Conservation (phyloP, 2,797 vertebrate genomes). For the Etheostoma perlongum region DNA sequence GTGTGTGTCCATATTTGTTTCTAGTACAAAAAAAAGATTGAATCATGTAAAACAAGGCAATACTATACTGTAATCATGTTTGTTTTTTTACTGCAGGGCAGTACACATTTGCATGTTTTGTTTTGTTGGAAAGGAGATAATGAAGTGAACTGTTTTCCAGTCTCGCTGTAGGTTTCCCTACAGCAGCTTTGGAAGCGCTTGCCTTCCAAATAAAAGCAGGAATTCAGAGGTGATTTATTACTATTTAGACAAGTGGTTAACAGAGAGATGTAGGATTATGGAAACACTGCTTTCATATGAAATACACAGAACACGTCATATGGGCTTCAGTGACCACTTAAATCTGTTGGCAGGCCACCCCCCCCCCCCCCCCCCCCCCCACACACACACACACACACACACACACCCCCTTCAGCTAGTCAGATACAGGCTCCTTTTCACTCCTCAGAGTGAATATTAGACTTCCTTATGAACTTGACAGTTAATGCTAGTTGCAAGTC, state of each 20-base stretch:
- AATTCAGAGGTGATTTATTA: conserved; percentile 89
- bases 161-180: conserved; percentile 79
- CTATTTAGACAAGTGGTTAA: conserved; percentile 93
- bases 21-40: not conserved
- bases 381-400: no score
- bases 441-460: conserved; percentile 69
- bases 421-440: conserved; percentile 73
- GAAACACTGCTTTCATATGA: conserved; percentile 82
- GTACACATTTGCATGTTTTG: conserved; percentile 25
- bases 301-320: conserved; percentile 76
- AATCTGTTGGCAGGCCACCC: conserved; percentile 76
- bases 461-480: conserved; percentile 76
- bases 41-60: conserved; percentile 23
- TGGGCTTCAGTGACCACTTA: conserved; percentile 79
- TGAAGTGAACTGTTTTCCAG: conserved; percentile 40
- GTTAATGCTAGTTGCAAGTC: conserved; percentile 61
- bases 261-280: conserved; percentile 82
- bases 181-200: conserved; percentile 78
- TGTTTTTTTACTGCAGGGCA: conserved; percentile 16
- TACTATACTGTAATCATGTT: conserved; percentile 9
- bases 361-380: conserved; percentile 26
- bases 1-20: conserved; percentile 13
- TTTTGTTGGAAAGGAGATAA: conserved; percentile 37
- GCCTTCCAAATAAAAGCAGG: conserved; percentile 82
- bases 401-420: conserved; percentile 29